A percentile compares a stretch with the other conserved stretches of the same genome.
Evolutionary conservation across 1,140 invertebrate species (phyloP).

Genomic region (Leptinotarsa lineolata): DNA sequence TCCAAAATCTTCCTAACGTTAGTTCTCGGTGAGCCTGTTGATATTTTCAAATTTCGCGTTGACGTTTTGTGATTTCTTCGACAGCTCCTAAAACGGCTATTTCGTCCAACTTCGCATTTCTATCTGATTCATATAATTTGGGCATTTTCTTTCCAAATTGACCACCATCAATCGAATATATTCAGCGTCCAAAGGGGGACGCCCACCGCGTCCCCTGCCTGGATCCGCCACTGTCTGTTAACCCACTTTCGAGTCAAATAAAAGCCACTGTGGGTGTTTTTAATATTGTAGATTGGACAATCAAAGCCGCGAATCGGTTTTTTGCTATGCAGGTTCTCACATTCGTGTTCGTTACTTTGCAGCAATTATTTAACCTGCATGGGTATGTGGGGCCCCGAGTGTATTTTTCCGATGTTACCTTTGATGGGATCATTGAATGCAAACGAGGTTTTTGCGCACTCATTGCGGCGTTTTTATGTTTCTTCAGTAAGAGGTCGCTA

Average conservation of each 20-base stretch:
- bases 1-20: too few relatives aligned
- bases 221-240: not conserved
- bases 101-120: not conserved
- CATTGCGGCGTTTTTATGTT: not conserved
- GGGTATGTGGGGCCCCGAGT: not conserved
- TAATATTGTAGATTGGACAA: not conserved
- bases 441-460: not conserved
- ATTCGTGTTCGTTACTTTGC: not conserved
- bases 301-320: not conserved
- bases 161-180: not conserved
- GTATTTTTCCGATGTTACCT: not conserved
- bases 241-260: not conserved
- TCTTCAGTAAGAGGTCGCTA: too few relatives aligned
- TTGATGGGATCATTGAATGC: not conserved
- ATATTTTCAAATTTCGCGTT: too few relatives aligned
- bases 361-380: not conserved
- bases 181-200: not conserved
- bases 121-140: too few relatives aligned
- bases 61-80: too few relatives aligned
- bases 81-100: too few relatives aligned
- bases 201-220: too few relatives aligned
- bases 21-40: too few relatives aligned
- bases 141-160: too few relatives aligned
- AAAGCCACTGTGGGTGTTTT: slow-evolving; percentile 7
- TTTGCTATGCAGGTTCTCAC: not conserved